Base-by-base conservation (phyloP, 2,113 vertebrate species). In the Carollia perspicillata region DNA sequence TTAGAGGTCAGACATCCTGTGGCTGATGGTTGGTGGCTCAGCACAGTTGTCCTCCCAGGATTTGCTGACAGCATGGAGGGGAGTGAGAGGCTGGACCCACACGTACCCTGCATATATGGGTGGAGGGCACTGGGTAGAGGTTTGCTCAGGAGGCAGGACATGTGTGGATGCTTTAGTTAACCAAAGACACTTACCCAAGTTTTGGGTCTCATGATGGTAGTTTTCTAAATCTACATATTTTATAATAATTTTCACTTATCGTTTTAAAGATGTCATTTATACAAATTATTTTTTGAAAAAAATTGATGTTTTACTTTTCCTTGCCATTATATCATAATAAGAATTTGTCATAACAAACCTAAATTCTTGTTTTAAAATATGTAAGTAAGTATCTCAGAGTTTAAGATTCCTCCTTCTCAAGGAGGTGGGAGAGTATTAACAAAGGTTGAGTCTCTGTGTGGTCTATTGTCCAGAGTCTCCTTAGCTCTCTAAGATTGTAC, bases 71-170 rank as follows among this genome's bases (percentile, higher is more conserved):
- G 40, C 3, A 12, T 3, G 8, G 28, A 26, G 8, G 8, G 2
- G 28, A 16, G 74, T 2, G 12, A 44, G 23, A 9, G 42, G 35
- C 30, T 3, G 6, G 0, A 1, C 28, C 63, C 14, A 28, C 58
- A 1, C 12, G 0, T 5, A 1, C 4, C 8, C 6, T 8, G 33
- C 9, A 0, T n/a, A n/a, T n/a, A n/a, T n/a, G 51, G 28, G 10
- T 2, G 0, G 1, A 0, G 0, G 44, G 17, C n/a, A 0, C 1
- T 17, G 28, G 3, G 1, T 2, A 0, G 1, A 0, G 0, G 42
- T 30, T 20, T 10, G 9, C 18, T 51, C 20, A 14, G 63, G 44
- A 84, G 35, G n/a, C 2, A 44, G 51, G 35, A 14, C 22, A n/a
- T 10, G 33, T 8, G 22, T 35, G 7, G 1, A 18, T 8, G 7